Base-by-base conservation (phyloP, 2,888 invertebrate genomes). In the Drosophila prolongata region DNA sequence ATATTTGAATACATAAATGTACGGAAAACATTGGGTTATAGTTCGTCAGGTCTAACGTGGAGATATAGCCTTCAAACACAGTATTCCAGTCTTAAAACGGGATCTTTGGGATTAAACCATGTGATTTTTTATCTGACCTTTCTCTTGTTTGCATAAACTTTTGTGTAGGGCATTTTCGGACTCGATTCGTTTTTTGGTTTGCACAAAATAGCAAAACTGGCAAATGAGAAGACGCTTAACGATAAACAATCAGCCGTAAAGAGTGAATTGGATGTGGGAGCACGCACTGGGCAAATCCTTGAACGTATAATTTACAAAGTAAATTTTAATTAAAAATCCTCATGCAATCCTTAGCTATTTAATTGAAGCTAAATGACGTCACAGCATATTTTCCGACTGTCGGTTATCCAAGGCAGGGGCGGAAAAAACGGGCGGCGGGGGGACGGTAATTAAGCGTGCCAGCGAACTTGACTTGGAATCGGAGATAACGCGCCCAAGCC, bases 311-410 rank as follows among this genome's bases (percentile, higher is more conserved):
- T 83, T 87, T 75, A 89, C 89, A 80, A 84, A 87, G 82, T 87
- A 82, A 80, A 89, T 80, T 87, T 87, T 87, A 87, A 87, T 87
- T 87, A 87, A 87, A 87, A 87, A 89, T 88, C 79, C 83, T 83
- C 80, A 75, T 78, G 83, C 83, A 77, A 85, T 71, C 82, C 90
- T 77, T 75, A 84, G 87, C 89, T 87, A 84, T 89, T 89, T 83
- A 87, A 87, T 87, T 89, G 87, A 79, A 77, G 87, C 80, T 62
- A 80, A 89, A 87, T 87, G 87, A 86, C 89, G 79, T 86, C 76
- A 78, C 59, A 76, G 70, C 70, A 71, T 62, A 64, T 70, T 55
- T 62, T 50, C 37, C 50, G 50, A 56, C 55, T 66, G 53, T 53
- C 67, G 65, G 65, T 66, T 65, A 60, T 53, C 59, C 56, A 10